These are phyloP conservation scores for Patiria miniata DNA, from an alignment of 35 echinoderm and acorn worm genomes.

Conservation along the genomic window DNA sequence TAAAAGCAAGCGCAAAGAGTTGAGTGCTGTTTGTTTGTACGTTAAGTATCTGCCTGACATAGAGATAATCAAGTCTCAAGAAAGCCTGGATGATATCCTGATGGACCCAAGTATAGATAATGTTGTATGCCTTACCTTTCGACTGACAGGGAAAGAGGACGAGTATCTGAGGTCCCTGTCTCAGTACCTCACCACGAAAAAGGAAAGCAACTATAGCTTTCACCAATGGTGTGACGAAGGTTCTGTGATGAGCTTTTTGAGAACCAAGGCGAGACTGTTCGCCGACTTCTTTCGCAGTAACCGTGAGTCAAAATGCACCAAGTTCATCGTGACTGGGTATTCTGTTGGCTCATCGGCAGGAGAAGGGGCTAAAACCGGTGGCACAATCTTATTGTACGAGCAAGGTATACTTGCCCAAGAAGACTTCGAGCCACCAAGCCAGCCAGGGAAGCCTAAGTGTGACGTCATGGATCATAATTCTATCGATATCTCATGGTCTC, in stretches of 20 bases:
- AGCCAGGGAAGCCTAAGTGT: neutral
- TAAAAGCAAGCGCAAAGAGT: constrained; percentile 7
- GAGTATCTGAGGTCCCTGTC: neutral
- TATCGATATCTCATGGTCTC: neutral
- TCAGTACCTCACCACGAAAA: neutral
- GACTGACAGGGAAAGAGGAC: neutral
- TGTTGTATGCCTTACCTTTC: neutral
- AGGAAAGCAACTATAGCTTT: neutral
- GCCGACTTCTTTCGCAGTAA: neutral
- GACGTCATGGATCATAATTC: neutral
- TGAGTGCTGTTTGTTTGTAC: neutral
- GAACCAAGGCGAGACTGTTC: neutral
- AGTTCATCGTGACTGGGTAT: neutral
- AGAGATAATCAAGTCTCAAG: neutral
- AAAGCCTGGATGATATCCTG: neutral
- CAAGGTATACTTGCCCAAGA: neutral
- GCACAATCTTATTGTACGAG: neutral
- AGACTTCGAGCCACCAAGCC: constrained; percentile 4
- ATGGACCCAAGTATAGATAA: neutral
- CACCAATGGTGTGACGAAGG: neutral
- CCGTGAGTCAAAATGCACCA: neutral
- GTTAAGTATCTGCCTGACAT: neutral
- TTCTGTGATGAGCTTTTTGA: neutral
- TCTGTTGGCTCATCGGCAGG: neutral
- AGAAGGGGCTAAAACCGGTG: neutral